Evolutionary conservation across 1,140 invertebrate genomes (phyloP), one percentile per base, ranked within the genome.

Genomic region (Aphaenogaster floridana): DNA sequence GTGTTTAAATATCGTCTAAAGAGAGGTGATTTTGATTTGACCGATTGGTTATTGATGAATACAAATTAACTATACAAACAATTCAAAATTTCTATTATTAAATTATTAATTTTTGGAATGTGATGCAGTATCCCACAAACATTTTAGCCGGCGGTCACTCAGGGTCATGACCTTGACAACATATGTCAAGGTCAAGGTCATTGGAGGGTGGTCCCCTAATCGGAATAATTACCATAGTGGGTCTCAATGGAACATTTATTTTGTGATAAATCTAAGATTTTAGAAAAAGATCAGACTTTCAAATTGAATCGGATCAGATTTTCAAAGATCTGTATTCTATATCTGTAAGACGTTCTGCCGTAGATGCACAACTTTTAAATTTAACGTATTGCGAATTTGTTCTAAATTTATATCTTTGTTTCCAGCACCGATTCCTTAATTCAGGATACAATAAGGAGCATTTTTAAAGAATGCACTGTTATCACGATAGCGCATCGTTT

Each of bases 401-500:
- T 48, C 3, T 48, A 50, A 77, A 63, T 61, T 59, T 6, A 0
- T 63, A 61, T 28, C n/a, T 79, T 36, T 28, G 4, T 64, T 93
- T 91, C 5, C 92, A 97, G 93, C 93, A 97, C 95, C 57, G 96
- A 95, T 95, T 95, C 84, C 93, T 96, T 95, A 81, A 97, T 93
- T 90, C 96, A 94, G 93, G 96, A 92, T 94, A 97, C 96, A 42
- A 95, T 94, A 93, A 96, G 96, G 74, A 94, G 93, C n/a, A 96
- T 95, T 63, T 97, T 97, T 93, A 88, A 87, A 7, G 93, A 96
- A 28, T 96, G 96, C 72, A 97, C 97, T 0, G 96, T 97, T 3
- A 91, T 97, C 7, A 97, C 97, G 0, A 97, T 97, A 64, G 97
- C 97, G 28, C 97, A 97, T 93, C 93, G 97, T 72, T 92, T 97